Base-by-base conservation (phyloP, 2,797 vertebrate genomes). In the Avahi laniger region DNA sequence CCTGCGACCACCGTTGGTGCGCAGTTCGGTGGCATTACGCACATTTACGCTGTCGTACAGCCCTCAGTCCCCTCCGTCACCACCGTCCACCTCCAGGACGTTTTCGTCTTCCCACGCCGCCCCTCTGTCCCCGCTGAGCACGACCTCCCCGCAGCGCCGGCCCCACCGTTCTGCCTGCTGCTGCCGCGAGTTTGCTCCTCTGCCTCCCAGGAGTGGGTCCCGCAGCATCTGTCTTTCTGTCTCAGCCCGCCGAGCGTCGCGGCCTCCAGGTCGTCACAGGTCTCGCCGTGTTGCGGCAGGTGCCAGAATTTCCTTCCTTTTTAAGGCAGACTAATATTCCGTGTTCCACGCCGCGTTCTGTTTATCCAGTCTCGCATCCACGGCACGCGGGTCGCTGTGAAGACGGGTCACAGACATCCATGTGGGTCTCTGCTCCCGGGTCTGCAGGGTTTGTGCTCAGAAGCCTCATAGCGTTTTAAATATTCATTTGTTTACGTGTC, bases 271-370 rank as follows among this genome's bases (percentile, higher is more conserved):
- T 3, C 24, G 17, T 4, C 7, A 6, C 33, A n/a, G 63, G 63
- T n/a, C 63, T n/a, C 26, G 10, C 38, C 1, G 0, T 1, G 22
- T 0, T 0, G 7, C 15, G 4, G 17, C 38, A 3, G 1, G n/a
- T 0, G 63, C 11, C 4, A 1, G 67, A 26, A 1, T 1, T 17
- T 1, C 73, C 41, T 73, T 14, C n/a, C 73, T 79, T 57, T 63
- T 20, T 0, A 30, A 75, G 83, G 57, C 46, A 1, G 61, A 48
- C 13, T 35, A 10, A 0, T 33, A 8, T 0, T 80, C 61, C 59
- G 0, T 0, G 0, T 13, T 6, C 15, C 20, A 0, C 5, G 2
- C 43, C 1, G 4, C 14, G 0, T 0, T 4, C 1, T 1, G n/a
- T 30, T 33, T 7, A 5, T 5, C 2, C 26, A 0, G 1, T 8